Evolutionary conservation across 2,888 invertebrate species (phyloP).

Genomic region (Rhamphomyia laevipes): DNA sequence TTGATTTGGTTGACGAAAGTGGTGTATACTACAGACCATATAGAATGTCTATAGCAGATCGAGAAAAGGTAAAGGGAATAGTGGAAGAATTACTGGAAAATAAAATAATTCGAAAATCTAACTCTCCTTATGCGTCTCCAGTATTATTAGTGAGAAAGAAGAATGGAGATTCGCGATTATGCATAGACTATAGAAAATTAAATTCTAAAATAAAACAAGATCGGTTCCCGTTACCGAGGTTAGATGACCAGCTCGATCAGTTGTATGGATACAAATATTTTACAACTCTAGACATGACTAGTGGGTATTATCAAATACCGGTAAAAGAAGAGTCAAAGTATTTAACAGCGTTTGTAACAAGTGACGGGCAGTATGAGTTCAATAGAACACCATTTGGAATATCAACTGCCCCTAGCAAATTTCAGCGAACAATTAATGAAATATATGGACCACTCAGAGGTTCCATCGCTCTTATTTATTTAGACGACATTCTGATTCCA

Average conservation of each 20-base stretch:
- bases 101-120: conserved; percentile 19
- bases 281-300: conserved; percentile 20
- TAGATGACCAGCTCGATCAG: conserved; percentile 22
- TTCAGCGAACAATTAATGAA: conserved; percentile 20
- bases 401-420: conserved; percentile 22
- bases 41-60: conserved; percentile 17
- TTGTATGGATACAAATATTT: conserved; percentile 19
- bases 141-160: conserved; percentile 19
- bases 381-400: conserved; percentile 25
- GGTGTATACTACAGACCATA: conserved; percentile 21
- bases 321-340: conserved; percentile 20
- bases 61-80: conserved; percentile 15
- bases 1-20: conserved; percentile 14
- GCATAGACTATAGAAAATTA: conserved; percentile 21
- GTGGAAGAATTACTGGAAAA: conserved; percentile 14
- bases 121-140: conserved; percentile 18
- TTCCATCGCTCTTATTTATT: conserved; percentile 14
- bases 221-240: conserved; percentile 17
- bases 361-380: conserved; percentile 25
- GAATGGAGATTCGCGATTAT: conserved; percentile 19
- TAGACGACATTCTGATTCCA: conserved; percentile 20
- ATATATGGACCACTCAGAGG: neutral
- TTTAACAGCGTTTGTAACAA: neutral
- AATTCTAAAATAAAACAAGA: conserved; percentile 18
- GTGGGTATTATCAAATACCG: conserved; percentile 14